A percentile compares a stretch with the other conserved stretches of the same genome.
Conservation (phyloP, 2,888 invertebrate genomes). For the Pseudococcus jackbeardsleyi region DNA sequence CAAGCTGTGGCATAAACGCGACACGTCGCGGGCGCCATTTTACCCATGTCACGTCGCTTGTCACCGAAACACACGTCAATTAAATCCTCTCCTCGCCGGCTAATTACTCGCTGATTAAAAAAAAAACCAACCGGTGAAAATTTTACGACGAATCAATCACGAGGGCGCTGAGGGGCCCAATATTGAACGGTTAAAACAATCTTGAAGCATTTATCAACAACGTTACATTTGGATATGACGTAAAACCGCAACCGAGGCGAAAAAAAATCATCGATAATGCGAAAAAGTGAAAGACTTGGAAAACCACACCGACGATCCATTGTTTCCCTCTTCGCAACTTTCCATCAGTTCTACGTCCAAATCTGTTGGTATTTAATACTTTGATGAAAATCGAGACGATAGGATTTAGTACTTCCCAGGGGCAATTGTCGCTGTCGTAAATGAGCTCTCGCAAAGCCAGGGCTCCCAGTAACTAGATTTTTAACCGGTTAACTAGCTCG, state of each 20-base stretch:
- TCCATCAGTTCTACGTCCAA: background rate
- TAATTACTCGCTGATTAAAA: background rate
- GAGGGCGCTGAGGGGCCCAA: too few species aligned
- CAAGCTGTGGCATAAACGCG: background rate
- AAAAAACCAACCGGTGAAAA: background rate
- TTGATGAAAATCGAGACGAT: background rate
- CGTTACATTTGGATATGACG: background rate
- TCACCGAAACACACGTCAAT: background rate
- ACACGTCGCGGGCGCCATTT: background rate
- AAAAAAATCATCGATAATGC: background rate
- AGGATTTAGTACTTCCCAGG: background rate
- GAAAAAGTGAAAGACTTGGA: background rate
- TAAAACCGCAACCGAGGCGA: background rate
- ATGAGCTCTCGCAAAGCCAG: background rate
- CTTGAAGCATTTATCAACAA: background rate
- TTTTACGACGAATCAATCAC: background rate
- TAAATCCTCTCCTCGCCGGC: background rate
- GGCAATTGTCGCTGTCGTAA: background rate
- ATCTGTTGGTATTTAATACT: background rate
- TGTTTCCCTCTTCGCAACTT: background rate
- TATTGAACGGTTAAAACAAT: background rate
- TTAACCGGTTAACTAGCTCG: constrained; percentile 20
- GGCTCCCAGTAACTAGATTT: background rate
- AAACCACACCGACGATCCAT: background rate
- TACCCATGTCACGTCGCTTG: background rate